Evolutionary conservation across 2,113 vertebrate species (phyloP).

Genomic region (Anas platyrhynchos): DNA sequence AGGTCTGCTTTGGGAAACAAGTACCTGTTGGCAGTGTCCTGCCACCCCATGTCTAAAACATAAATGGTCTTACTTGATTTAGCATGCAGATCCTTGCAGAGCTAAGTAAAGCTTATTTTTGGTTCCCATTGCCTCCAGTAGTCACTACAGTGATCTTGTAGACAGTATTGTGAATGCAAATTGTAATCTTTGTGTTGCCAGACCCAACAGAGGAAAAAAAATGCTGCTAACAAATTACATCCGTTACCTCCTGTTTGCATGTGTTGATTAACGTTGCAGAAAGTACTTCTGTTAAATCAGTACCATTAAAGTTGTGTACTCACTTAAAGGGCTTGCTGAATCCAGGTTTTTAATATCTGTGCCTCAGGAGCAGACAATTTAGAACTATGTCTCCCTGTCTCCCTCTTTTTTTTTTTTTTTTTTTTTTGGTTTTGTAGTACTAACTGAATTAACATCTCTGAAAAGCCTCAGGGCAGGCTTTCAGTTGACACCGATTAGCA

Average conservation of each 20-base stretch:
- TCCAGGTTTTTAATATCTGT: not conserved
- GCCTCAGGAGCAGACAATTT: not conserved
- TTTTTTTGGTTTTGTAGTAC: not conserved
- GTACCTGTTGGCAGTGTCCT: too few relatives aligned
- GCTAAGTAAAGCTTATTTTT: not conserved
- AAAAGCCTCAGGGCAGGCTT: slow-evolving; percentile 41
- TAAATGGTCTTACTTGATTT: not conserved
- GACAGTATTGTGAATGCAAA: not conserved
- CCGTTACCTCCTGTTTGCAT: not conserved
- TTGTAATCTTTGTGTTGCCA: not conserved
- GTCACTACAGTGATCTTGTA: not conserved
- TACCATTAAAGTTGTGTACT: not conserved
- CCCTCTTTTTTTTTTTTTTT: too few relatives aligned
- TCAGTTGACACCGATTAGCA: slow-evolving; percentile 52
- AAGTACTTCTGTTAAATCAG: not conserved
- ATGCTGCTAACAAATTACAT: not conserved
- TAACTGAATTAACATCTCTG: slow-evolving; percentile 52
- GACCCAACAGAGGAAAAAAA: not conserved
- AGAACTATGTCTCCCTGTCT: not conserved
- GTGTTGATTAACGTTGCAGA: not conserved
- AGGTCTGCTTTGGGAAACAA: not conserved
- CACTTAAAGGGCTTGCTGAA: not conserved
- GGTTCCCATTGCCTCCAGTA: not conserved
- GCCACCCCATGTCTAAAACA: not conserved
- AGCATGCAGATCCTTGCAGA: not conserved